Conservation (phyloP, 2,113 vertebrate genomes). For the Microtus pennsylvanicus region DNA sequence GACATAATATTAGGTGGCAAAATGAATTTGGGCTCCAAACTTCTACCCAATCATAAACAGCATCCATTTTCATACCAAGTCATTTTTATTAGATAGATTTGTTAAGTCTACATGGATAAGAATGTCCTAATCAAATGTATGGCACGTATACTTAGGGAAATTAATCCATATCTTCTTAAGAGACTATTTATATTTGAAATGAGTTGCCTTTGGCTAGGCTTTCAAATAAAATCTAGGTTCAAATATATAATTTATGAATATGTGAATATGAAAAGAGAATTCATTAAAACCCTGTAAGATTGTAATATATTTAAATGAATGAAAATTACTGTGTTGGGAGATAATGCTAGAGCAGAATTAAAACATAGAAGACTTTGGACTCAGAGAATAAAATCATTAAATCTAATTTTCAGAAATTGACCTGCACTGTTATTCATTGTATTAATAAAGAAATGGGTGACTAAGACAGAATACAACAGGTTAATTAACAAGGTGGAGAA, state of each 20-base stretch:
- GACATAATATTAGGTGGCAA: slow-evolving; percentile 26
- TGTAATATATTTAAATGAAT: slow-evolving; percentile 55
- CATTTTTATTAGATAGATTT: slow-evolving; percentile 37
- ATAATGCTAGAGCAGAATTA: not conserved
- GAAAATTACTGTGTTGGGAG: slow-evolving; percentile 11
- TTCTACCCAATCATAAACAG: slow-evolving; percentile 32
- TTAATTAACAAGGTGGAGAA: slow-evolving; percentile 12
- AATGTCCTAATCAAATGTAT: slow-evolving; percentile 54
- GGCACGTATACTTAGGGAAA: slow-evolving; percentile 30
- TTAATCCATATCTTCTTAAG: slow-evolving; percentile 49
- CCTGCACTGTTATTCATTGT: not conserved
- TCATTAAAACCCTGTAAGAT: slow-evolving; percentile 22
- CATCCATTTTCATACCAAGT: slow-evolving; percentile 23
- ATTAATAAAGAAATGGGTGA: slow-evolving; percentile 1
- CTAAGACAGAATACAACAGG: slow-evolving; percentile 13
- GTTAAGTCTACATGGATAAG: slow-evolving; percentile 39
- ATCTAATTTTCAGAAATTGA: slow-evolving; percentile 17
- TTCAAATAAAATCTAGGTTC: slow-evolving; percentile 59
- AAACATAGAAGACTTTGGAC: not conserved
- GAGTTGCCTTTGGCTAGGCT: slow-evolving; percentile 41
- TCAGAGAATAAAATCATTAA: slow-evolving; percentile 35
- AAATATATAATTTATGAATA: slow-evolving; percentile 54
- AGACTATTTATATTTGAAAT: slow-evolving; percentile 68
- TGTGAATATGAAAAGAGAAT: slow-evolving; percentile 30
- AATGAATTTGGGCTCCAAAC: slow-evolving; percentile 38